These are phyloP conservation scores for Eremobia ochroleuca DNA, from an alignment of 2,888 invertebrate genomes.

Conservation along the genomic window DNA sequence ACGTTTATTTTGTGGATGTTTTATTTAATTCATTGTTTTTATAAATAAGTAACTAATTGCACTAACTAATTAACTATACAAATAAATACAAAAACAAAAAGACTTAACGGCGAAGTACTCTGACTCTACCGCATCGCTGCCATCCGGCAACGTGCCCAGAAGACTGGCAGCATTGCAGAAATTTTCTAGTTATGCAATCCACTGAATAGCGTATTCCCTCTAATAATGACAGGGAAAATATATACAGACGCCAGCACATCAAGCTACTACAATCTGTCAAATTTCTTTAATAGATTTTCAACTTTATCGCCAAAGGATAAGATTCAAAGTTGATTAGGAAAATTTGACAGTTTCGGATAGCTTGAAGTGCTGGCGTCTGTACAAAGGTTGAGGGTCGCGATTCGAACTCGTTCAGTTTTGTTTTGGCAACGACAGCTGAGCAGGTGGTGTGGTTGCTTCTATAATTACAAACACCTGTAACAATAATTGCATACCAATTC, in stretches of 20 bases:
- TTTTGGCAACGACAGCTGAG: conserved; percentile 11
- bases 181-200: too few relatives aligned
- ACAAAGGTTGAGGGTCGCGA: conserved; percentile 17
- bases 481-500: not conserved
- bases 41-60: too few relatives aligned
- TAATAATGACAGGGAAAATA: not conserved
- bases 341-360: too few relatives aligned
- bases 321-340: too few relatives aligned
- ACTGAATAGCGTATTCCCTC: not conserved
- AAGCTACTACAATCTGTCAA: too few relatives aligned
- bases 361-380: too few relatives aligned
- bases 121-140: not conserved
- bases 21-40: not conserved
- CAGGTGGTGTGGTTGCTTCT: not conserved
- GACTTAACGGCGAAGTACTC: not conserved
- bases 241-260: too few relatives aligned
- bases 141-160: too few relatives aligned
- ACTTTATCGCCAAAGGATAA: too few relatives aligned
- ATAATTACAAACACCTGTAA: not conserved
- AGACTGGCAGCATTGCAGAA: too few relatives aligned
- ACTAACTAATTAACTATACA: too few relatives aligned
- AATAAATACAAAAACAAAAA: not conserved
- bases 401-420: conserved; percentile 4
- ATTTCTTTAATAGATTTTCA: too few relatives aligned
- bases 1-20: not conserved